Evolutionary conservation across 2,113 vertebrate genomes (phyloP).

Genomic region (Actenoides hombroni): DNA sequence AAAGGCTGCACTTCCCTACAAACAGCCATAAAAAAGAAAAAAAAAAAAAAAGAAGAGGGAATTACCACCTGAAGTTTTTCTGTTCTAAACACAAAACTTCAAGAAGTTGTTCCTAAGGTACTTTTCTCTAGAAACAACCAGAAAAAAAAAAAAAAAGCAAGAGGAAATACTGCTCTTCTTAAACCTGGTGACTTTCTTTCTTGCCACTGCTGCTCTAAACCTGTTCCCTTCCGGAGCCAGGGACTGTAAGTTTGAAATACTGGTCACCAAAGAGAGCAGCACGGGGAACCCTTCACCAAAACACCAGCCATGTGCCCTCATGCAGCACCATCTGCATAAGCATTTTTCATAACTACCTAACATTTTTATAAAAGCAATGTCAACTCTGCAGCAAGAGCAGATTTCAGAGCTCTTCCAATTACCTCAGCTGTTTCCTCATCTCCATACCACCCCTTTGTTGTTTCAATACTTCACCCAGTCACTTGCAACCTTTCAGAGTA

Average conservation of each 20-base stretch:
- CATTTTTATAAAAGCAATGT: neutral
- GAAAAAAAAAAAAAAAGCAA: accelerated
- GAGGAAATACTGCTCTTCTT: neutral
- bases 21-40: neutral
- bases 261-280: neutral
- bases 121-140: neutral
- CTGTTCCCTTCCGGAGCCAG: neutral
- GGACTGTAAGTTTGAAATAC: neutral
- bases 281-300: neutral
- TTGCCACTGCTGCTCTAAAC: neutral
- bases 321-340: neutral
- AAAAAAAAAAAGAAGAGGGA: neutral
- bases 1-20: neutral
- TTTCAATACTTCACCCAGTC: neutral
- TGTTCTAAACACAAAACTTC: neutral
- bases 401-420: neutral
- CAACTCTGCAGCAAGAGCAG: neutral
- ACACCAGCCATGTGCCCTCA: neutral
- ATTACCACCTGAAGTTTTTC: neutral
- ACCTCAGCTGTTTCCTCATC: neutral
- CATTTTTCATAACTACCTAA: constrained; percentile 17
- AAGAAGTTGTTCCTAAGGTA: neutral
- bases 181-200: neutral
- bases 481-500: neutral
- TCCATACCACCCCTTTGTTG: neutral